Percentiles rank a stretch among this genome's conserved stretches.
Conservation (phyloP, 2,888 invertebrate genomes). For the Leptinotarsa tumamoca region DNA sequence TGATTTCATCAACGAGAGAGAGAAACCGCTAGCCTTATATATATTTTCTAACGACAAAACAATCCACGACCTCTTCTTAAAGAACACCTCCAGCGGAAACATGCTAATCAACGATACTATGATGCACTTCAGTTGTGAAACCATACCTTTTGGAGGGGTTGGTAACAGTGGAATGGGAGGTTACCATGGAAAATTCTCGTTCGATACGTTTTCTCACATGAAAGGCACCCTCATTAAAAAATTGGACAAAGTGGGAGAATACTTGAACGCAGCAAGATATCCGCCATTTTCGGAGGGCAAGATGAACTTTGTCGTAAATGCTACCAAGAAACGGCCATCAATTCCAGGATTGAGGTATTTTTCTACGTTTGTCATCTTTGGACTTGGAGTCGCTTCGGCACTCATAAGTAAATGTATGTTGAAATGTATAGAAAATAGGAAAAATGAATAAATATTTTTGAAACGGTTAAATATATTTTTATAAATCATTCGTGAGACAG, state of each 20-base stretch:
- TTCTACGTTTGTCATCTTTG: slow-evolving; percentile 15
- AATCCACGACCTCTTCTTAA: slow-evolving; percentile 73
- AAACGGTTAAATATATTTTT: background rate
- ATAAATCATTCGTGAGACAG: background rate
- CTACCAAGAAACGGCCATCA: slow-evolving; percentile 17
- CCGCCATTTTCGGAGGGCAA: slow-evolving; percentile 86
- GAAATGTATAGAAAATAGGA: background rate
- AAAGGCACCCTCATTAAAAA: slow-evolving; percentile 83
- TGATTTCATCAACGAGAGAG: slow-evolving; percentile 86
- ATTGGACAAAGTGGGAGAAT: slow-evolving; percentile 77
- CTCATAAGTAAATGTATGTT: slow-evolving; percentile 12
- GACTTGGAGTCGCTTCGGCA: slow-evolving; percentile 24
- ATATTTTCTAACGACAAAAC: slow-evolving; percentile 78
- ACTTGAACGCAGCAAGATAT: slow-evolving; percentile 77
- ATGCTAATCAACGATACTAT: slow-evolving; percentile 87
- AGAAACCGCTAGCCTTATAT: slow-evolving; percentile 91
- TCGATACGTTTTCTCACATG: slow-evolving; percentile 93
- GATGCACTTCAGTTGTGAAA: slow-evolving; percentile 86
- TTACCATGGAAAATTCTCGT: slow-evolving; percentile 92
- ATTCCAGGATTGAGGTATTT: slow-evolving; percentile 24
- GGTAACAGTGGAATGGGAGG: slow-evolving; percentile 93
- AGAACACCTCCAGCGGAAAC: slow-evolving; percentile 83
- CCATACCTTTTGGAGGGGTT: slow-evolving; percentile 96
- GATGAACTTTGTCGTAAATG: slow-evolving; percentile 63
- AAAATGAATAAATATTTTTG: background rate